Evolutionary conservation across 1,140 invertebrate species (phyloP), one percentile per base, ranked within the genome.

Genomic region (Plutomurus gul): DNA sequence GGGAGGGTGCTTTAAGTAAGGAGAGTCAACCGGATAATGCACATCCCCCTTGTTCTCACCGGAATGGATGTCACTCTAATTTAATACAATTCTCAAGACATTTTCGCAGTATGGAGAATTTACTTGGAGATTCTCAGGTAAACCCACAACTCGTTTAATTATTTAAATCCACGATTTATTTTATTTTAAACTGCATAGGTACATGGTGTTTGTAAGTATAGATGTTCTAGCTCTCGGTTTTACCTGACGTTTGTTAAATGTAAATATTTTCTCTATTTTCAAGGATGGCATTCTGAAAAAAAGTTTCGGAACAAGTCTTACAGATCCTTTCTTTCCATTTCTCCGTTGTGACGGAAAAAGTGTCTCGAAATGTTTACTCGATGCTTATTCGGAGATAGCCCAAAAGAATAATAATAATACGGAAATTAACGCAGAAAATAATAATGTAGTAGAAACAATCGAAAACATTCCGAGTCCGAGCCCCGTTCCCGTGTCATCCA

Each of bases 261-360:
- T 33, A 36, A 16, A 5, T 18, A n/a, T n/a, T 60, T 36, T 60
- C 27, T 36, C 1, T n/a, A 46, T 11, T 46, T 5, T 33, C 16
- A n/a, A 77, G 75, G 37, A 65, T 7, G 18, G 25, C 4, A 70
- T 16, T 43, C 8, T 70, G 22, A 40, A 70, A 27, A 40, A 11
- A n/a, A 27, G 39, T 33, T 60, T 65, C 6, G 73, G 77, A 43
- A 60, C 78, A 13, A 82, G 81, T 76, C 25, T 95, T 72, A 90
- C 91, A 33, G 93, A 95, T 87, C 93, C 93, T 20, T 88, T 87
- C 65, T 92, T 91, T 87, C 93, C 93, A 25, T 89, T 93, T 11
- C 93, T 94, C 83, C 90, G 91, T 82, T 88, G 87, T 43, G 90
- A 94, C 76, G 92, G 93, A 3, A 87, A 91, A 33, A 89, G 91